These are phyloP conservation scores for Macroteleia sp. DNA, from an alignment of 2,888 invertebrate species.

Conservation along the genomic window DNA sequence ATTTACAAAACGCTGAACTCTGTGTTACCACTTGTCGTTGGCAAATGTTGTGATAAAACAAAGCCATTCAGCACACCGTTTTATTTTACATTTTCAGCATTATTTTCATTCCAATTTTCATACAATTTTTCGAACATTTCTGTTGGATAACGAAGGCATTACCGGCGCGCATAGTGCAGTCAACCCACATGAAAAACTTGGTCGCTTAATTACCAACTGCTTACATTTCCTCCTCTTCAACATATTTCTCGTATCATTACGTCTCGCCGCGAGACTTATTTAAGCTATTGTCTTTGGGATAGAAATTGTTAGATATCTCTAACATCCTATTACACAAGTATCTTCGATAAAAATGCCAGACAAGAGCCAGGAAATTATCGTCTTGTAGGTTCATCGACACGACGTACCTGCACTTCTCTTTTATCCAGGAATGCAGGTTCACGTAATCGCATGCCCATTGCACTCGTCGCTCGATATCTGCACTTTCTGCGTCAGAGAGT, in stretches of 20 bases:
- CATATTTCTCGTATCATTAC: slow-evolving; percentile 42
- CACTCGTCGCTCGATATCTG: slow-evolving; percentile 50
- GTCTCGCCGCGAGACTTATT: slow-evolving; percentile 19
- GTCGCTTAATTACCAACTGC: slow-evolving; percentile 30
- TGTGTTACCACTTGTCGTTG: slow-evolving; percentile 16
- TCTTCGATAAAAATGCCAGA: slow-evolving; percentile 46
- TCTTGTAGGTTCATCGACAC: slow-evolving; percentile 53
- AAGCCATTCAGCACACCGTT: slow-evolving; percentile 23
- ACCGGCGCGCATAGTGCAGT: neutral
- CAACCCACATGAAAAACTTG: slow-evolving; percentile 19
- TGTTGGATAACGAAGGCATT: neutral
- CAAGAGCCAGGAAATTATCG: slow-evolving; percentile 59
- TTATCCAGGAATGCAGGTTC: slow-evolving; percentile 61
- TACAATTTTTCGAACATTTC: neutral
- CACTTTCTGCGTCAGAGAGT: slow-evolving; percentile 32
- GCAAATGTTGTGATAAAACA: slow-evolving; percentile 19
- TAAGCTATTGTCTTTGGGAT: slow-evolving; percentile 32
- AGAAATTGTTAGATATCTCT: slow-evolving; percentile 41
- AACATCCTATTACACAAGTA: slow-evolving; percentile 31
- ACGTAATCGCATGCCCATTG: slow-evolving; percentile 61
- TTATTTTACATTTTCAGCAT: neutral
- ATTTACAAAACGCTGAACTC: slow-evolving; percentile 25
- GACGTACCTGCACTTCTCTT: slow-evolving; percentile 42
- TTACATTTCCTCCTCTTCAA: slow-evolving; percentile 37
- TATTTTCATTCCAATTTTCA: slow-evolving; percentile 10